These are phyloP conservation scores for Neocrepidodera transversa DNA, from an alignment of 2,888 invertebrate species.

Conservation along the genomic window DNA sequence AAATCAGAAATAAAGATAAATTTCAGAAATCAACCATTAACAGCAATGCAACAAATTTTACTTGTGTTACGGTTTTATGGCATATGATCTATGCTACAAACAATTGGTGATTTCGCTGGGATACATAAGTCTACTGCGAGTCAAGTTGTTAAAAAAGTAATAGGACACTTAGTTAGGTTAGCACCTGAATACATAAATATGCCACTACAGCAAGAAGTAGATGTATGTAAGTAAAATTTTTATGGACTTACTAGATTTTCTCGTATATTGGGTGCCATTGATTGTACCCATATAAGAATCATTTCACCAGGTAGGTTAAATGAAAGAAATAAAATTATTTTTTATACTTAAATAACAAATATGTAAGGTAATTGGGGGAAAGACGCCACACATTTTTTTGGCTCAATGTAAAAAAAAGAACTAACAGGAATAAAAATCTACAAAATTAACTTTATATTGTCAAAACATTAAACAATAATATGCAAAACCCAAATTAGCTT, in stretches of 20 bases:
- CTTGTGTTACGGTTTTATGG: no score
- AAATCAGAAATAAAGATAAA: no score
- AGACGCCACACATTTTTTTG: no score
- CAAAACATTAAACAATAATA: no score
- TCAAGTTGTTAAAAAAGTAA: neutral
- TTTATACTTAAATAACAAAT: neutral
- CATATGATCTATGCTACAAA: slow-evolving; percentile 15
- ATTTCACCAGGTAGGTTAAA: neutral
- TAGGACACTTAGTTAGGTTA: neutral
- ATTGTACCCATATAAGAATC: neutral
- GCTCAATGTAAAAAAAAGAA: no score
- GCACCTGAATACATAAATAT: neutral
- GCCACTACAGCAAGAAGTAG: neutral
- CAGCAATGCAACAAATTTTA: no score
- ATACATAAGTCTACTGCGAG: slow-evolving; percentile 3
- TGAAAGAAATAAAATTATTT: neutral
- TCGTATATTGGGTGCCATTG: neutral
- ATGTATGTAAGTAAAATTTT: neutral
- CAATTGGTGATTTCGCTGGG: slow-evolving; percentile 22
- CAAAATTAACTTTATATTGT: no score
- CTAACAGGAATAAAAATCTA: no score
- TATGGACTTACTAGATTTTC: neutral
- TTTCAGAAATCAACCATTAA: no score
- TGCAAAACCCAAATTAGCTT: no score
- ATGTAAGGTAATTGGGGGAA: no score